Evolutionary conservation across 2,113 vertebrate species (phyloP), one percentile per base, ranked within the genome.

Genomic region (Triplophysa tibetana): DNA sequence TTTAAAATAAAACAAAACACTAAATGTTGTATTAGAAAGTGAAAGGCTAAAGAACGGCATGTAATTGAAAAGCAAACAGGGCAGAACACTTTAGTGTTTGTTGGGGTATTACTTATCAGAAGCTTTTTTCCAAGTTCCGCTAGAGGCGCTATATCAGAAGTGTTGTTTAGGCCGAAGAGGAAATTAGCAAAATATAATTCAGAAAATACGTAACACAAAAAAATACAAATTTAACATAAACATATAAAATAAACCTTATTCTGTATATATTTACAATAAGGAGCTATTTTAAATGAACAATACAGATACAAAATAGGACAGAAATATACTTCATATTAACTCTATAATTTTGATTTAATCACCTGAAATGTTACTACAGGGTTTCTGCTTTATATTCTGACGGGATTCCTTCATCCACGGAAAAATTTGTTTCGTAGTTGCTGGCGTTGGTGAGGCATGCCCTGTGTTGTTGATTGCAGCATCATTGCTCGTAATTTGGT

Each of bases 401-500:
- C 97, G 95, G 78, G 95, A 96, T 83, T 98, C 98, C 92, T 99
- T 99, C 97, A 99, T 99, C 97, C 98, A 99, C 0, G 98, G 97
- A 88, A 98, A 99, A 89, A 99, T 97, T 66, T 98, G 96, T 88
- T 98, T 99, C 88, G 93, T 94, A 82, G 95, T 86, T 1, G 92
- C 89, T 58, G 90, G 89, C 29, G 91, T 89, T 82, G 96, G 95
- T 0, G 97, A 97, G 86, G 93, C 93, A 88, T 93, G 93, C 87
- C 92, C 93, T 21, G 93, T 91, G 76, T 93, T 94, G 88, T 96
- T 94, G 87, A 93, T 93, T 89, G 87, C 89, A 83, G 95, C 86
- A 72, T 94, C 95, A 90, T 90, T 94, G 92, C 92, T 96, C 84
- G 93, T 89, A 93, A 95, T 97, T 90, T 96, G 94, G 92, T 92